These are phyloP conservation scores for Alca torda DNA, from an alignment of 2,797 vertebrate species.

Conservation along the genomic window DNA sequence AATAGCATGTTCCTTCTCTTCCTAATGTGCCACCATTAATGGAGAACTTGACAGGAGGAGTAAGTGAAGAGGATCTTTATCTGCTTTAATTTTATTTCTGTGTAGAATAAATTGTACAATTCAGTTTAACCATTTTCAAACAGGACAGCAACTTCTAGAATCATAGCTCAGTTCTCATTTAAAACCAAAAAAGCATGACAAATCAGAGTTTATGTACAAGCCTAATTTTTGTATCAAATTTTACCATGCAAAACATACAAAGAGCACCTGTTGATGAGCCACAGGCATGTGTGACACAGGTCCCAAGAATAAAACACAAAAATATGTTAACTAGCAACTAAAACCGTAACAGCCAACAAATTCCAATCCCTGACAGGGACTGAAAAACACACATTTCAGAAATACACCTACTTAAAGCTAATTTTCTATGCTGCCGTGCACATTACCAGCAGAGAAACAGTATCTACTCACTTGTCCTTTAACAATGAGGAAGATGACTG, in stretches of 20 bases:
- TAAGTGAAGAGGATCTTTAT: background rate
- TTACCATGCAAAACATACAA: background rate
- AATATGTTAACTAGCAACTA: conserved; percentile 9
- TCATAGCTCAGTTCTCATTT: background rate
- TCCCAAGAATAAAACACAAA: conserved; percentile 2
- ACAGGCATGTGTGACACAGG: background rate
- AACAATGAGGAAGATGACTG: conserved; percentile 27
- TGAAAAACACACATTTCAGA: background rate
- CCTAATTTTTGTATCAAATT: background rate
- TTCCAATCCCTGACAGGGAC: background rate
- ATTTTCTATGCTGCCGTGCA: background rate
- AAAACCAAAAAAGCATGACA: background rate
- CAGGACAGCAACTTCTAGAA: background rate
- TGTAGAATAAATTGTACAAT: background rate
- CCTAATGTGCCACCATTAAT: background rate
- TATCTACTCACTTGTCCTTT: conserved; percentile 8
- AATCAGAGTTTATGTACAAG: background rate
- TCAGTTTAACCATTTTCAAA: background rate
- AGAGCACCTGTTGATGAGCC: background rate
- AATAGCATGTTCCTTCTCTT: background rate
- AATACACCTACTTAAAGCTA: conserved; percentile 9
- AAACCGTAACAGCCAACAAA: background rate
- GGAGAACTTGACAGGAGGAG: background rate
- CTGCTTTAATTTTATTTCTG: background rate
- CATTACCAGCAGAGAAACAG: background rate